Evolutionary conservation across 92 coral and sea anemone genomes (phyloP), one percentile per base, ranked within the genome.

Genomic region (Zoanthus sansibaricus): DNA sequence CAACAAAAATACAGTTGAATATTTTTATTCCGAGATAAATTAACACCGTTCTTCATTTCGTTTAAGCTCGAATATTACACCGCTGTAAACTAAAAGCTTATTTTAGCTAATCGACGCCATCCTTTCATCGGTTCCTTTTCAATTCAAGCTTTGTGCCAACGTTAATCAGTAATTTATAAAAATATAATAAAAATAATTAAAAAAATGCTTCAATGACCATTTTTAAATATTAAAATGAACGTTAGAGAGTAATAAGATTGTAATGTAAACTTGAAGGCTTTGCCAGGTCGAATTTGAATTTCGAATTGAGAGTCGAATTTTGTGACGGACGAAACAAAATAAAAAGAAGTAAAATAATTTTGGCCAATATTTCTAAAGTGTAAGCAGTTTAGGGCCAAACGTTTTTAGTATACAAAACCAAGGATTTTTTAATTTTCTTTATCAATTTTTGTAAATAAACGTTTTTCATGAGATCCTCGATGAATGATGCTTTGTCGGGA

Each of bases 121-220:
- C 30, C 73, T 45, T 45, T 15, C 16, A 68, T 62, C 30, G 75
- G 61, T 64, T 25, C 66, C 30, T 58, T 42, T 67, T 48, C 44
- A 18, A 62, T 66, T 49, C 55, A 49, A 11, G 9, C 70, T 47
- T 30, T 61, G 70, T 80, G 47, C 64, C 44, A 20, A 56, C 70
- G 61, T 20, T 45, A 48, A 79, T 44, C 61, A 66, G 58, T 62
- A 45, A 79, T 79, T 79, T 79, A 46, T 64, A 79, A 67, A 80
- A 80, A 72, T 44, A 59, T 80, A 46, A 80, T 14, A n/a, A 32
- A 37, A 17, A 12, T n/a, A 37, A 18, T 78, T 31, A 32, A 69
- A 33, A 78, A 56, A 45, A 12, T 13, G 37, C 59, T 55, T 78
- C 31, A 78, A 46, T 14, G 47, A 49, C 73, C 75, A 66, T 49